These are phyloP conservation scores for Ephestia elutella DNA, from an alignment of 1,140 invertebrate genomes.

Conservation along the genomic window DNA sequence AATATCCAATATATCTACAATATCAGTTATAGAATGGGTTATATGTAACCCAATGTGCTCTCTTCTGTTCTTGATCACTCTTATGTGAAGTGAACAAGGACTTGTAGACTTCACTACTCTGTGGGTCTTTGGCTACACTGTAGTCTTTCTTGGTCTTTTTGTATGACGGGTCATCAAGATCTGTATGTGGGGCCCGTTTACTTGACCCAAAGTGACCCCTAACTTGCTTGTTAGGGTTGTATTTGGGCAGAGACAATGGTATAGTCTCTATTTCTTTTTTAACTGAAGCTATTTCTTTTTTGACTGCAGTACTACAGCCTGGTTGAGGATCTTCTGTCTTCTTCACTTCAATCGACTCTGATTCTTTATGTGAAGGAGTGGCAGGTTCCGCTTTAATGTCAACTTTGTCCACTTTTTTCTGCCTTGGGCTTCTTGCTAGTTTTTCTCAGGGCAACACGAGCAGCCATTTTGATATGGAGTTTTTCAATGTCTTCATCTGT, in stretches of 20 bases:
- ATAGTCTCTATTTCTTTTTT: constrained; percentile 66
- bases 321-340: constrained; percentile 30
- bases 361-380: constrained; percentile 17
- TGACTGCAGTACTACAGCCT: constrained; percentile 29
- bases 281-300: constrained; percentile 46
- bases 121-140: constrained; percentile 93
- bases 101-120: constrained; percentile 92
- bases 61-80: constrained; percentile 87
- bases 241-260: constrained; percentile 59
- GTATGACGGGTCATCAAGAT: constrained; percentile 77
- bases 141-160: constrained; percentile 87
- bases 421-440: constrained; percentile 77
- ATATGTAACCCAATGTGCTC: constrained; percentile 97
- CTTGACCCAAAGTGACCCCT: constrained; percentile 60
- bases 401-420: constrained; percentile 12
- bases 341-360: constrained; percentile 23
- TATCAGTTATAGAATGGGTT: constrained; percentile 95
- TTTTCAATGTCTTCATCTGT: constrained; percentile 84
- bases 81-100: constrained; percentile 95
- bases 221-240: constrained; percentile 63
- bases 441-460: constrained; percentile 80
- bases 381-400: constrained; percentile 23
- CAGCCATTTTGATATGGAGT: constrained; percentile 79
- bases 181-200: constrained; percentile 49
- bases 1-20: constrained; percentile 2